Evolutionary conservation across 1,140 invertebrate species (phyloP).

Genomic region (Geopemphigus sp.): DNA sequence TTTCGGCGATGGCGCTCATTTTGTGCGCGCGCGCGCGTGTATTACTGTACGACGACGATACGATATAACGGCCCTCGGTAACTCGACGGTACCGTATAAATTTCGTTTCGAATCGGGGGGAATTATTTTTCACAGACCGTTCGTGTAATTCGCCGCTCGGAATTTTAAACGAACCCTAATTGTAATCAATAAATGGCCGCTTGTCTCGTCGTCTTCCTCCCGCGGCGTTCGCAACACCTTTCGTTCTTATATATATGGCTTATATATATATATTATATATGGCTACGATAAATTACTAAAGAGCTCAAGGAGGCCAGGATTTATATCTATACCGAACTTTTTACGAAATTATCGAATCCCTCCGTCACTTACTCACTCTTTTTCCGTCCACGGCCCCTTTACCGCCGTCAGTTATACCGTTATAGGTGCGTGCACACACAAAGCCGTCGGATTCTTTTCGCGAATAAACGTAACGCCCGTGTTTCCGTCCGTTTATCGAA

Average conservation of each 20-base stretch:
- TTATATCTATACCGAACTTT: not conserved
- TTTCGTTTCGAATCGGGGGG: not conserved
- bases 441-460: not conserved
- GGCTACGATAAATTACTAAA: not conserved
- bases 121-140: slow-evolving; percentile 12
- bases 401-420: not conserved
- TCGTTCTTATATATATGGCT: no score
- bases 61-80: no score
- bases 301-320: no score
- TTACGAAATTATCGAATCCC: not conserved
- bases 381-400: not conserved
- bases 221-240: no score
- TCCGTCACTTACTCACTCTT: not conserved
- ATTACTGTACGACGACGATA: no score
- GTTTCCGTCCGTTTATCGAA: no score
- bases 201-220: not conserved
- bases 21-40: no score
- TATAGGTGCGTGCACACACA: no score
- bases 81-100: no score
- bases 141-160: not conserved
- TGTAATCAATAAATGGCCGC: slow-evolving; percentile 19
- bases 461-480: no score
- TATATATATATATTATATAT: no score
- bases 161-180: slow-evolving; percentile 30
- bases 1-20: no score